These are phyloP conservation scores for Hypocryptadius cinnamomeus DNA, from an alignment of 2,113 vertebrate genomes.

Conservation along the genomic window DNA sequence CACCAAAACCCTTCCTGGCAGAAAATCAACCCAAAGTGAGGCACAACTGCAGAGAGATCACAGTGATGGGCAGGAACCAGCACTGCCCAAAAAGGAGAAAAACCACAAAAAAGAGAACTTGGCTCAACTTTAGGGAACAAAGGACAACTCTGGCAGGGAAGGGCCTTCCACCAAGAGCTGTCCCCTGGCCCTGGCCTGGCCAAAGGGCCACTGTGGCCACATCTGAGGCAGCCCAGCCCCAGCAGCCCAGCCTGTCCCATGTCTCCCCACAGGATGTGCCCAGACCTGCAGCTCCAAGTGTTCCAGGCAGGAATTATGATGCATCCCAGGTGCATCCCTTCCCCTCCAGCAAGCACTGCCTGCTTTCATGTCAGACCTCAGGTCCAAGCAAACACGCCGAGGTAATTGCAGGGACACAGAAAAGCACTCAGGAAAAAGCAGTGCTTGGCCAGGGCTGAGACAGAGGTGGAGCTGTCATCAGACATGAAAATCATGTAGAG, in stretches of 20 bases:
- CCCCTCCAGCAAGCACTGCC: background rate
- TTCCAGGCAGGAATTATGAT: background rate
- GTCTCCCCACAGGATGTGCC: background rate
- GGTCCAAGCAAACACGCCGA: background rate
- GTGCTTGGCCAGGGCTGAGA: background rate
- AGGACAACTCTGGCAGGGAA: background rate
- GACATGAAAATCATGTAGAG: background rate
- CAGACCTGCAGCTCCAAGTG: background rate
- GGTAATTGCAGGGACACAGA: background rate
- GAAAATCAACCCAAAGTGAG: accelerated
- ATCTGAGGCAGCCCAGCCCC: background rate
- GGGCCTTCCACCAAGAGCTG: background rate
- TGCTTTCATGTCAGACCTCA: background rate
- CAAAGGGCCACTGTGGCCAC: background rate
- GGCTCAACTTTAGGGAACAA: background rate
- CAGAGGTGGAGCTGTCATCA: background rate
- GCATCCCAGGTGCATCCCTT: background rate
- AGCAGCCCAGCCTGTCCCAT: background rate
- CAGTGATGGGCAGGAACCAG: accelerated
- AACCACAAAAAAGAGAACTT: background rate
- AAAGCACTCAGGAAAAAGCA: background rate
- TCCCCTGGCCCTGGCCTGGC: background rate
- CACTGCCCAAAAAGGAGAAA: background rate
- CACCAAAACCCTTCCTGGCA: background rate
- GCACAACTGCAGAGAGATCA: background rate